A percentile compares a stretch with the other conserved stretches of the same genome.
Evolutionary conservation across 1,140 invertebrate genomes (phyloP).

Genomic region (Gryon sp.): DNA sequence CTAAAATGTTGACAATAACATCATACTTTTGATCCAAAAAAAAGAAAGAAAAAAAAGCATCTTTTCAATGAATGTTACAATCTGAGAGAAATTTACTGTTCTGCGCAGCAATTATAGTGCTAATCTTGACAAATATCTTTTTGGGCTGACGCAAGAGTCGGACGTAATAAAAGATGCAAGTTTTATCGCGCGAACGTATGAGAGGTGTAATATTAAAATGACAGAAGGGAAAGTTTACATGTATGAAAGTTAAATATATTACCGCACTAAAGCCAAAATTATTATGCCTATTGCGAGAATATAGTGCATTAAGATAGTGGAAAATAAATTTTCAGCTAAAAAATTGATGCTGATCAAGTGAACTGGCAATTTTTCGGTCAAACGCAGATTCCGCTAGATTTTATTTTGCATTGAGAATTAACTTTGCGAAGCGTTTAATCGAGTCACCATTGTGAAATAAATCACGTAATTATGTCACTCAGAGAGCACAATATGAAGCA

Average conservation of each 20-base stretch:
- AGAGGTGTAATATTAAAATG: constrained; percentile 40
- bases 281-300: constrained; percentile 42
- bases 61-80: too few relatives aligned
- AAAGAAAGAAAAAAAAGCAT: too few relatives aligned
- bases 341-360: too few relatives aligned
- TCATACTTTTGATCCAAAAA: constrained; percentile 9
- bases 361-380: too few relatives aligned
- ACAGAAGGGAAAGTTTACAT: constrained; percentile 52
- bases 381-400: too few relatives aligned
- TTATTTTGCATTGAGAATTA: constrained; percentile 3
- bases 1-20: neutral
- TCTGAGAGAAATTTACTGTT: too few relatives aligned
- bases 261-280: constrained; percentile 47
- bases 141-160: constrained; percentile 21
- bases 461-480: constrained; percentile 16
- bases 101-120: constrained; percentile 29
- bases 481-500: constrained; percentile 15
- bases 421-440: constrained; percentile 17
- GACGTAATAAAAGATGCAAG: constrained; percentile 49
- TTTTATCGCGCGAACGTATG: constrained; percentile 41
- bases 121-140: constrained; percentile 39
- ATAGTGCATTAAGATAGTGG: constrained; percentile 44
- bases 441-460: constrained; percentile 4
- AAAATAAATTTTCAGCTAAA: constrained; percentile 25
- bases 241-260: constrained; percentile 51